phyloP scores from a whole-genome alignment of 2,797 vertebrate species.

The Siniperca obscura region DNA sequence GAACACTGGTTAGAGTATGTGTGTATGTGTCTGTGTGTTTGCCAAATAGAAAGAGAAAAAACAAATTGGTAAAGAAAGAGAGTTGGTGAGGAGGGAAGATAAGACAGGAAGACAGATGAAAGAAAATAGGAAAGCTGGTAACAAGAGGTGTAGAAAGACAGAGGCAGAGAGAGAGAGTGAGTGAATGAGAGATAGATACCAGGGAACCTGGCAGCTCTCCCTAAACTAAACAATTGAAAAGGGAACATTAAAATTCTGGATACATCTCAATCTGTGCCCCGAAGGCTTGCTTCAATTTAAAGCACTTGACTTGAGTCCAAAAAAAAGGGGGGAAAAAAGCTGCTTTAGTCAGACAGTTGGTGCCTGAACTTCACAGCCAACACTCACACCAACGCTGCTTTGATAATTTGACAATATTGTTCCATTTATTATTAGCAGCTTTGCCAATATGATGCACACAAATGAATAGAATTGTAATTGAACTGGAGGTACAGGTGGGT shows the following conservation, averaged over 20 bases:
- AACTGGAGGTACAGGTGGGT: constrained; percentile 60
- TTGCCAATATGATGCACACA: constrained; percentile 48
- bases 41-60: constrained; percentile 34
- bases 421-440: constrained; percentile 54
- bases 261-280: constrained; percentile 72
- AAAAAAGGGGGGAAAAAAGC: constrained; percentile 30
- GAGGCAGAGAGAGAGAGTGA: background rate
- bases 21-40: constrained; percentile 23
- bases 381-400: constrained; percentile 48
- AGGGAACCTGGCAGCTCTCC: constrained; percentile 63
- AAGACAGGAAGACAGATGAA: constrained; percentile 46
- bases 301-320: constrained; percentile 71
- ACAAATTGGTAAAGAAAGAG: constrained; percentile 46
- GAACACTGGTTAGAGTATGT: constrained; percentile 15
- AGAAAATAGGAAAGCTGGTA: constrained; percentile 35
- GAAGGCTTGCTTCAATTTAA: constrained; percentile 73
- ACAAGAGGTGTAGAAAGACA: constrained; percentile 18
- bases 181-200: constrained; percentile 28
- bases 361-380: constrained; percentile 61
- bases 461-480: constrained; percentile 58
- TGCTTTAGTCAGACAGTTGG: constrained; percentile 55
- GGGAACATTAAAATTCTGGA: constrained; percentile 75
- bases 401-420: constrained; percentile 68
- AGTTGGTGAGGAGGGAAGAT: constrained; percentile 42
- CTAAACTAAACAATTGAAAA: constrained; percentile 70